A percentile compares a stretch with the other conserved stretches of the same genome.
These are phyloP conservation scores for Eupithecia centaureata DNA, from an alignment of 2,888 invertebrate species.

Conservation along the genomic window DNA sequence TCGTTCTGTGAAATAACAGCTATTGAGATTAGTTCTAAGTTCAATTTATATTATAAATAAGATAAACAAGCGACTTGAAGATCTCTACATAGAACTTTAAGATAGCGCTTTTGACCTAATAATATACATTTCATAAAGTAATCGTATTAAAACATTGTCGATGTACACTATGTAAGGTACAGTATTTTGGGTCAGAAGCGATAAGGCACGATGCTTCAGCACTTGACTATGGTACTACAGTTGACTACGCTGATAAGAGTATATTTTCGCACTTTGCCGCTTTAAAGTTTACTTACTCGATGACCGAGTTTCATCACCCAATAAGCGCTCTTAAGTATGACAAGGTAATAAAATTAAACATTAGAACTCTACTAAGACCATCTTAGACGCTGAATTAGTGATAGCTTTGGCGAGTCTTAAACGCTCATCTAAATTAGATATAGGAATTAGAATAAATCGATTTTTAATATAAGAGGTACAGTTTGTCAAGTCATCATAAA, in stretches of 20 bases:
- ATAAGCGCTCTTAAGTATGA: background rate
- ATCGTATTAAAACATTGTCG: background rate
- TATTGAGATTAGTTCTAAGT: too few species aligned
- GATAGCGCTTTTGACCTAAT: background rate
- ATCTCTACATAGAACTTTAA: too few species aligned
- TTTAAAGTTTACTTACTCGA: background rate
- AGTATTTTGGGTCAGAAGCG: background rate
- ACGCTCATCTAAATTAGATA: background rate
- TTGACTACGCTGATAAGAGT: background rate
- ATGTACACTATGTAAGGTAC: background rate
- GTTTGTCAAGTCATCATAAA: too few species aligned
- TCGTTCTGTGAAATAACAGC: background rate
- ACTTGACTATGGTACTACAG: slow-evolving; percentile 18
- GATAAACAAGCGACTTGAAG: too few species aligned
- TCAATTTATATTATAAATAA: too few species aligned
- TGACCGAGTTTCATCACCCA: background rate
- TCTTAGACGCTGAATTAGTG: background rate
- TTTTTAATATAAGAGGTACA: too few species aligned
- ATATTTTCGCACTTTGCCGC: background rate
- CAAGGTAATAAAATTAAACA: background rate
- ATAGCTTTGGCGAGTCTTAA: background rate
- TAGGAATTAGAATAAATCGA: background rate
- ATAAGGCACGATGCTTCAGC: slow-evolving; percentile 27
- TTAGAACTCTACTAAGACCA: background rate
- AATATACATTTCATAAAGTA: background rate